phyloP scores from a whole-genome alignment of 2,888 invertebrate genomes.

The Clostera curtula region DNA sequence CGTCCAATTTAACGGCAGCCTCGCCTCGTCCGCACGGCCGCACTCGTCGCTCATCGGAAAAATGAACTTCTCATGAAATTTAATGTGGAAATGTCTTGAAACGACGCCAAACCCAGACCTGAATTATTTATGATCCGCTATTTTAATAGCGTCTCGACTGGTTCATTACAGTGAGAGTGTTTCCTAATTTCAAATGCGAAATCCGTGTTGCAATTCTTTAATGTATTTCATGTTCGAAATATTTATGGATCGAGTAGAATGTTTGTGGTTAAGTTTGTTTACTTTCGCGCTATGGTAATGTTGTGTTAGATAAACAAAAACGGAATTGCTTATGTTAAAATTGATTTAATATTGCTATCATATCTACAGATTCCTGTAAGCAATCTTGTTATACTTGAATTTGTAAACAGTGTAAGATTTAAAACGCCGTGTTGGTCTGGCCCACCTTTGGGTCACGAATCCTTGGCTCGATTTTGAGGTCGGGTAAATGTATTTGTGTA shows the following conservation, averaged over 20 bases:
- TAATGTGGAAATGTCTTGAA: conserved; percentile 73
- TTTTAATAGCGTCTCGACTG: conserved; percentile 67
- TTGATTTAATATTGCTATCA: conserved; percentile 15
- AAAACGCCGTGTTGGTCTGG: too few species aligned
- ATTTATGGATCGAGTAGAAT: conserved; percentile 18
- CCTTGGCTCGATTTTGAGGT: too few species aligned
- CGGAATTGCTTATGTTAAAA: too few species aligned
- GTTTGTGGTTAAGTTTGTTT: conserved; percentile 20
- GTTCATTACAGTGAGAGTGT: conserved; percentile 64
- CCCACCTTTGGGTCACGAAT: too few species aligned
- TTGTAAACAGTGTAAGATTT: too few species aligned
- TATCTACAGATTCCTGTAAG: conserved; percentile 11
- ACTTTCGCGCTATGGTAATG: conserved; percentile 17
- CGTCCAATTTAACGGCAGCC: conserved; percentile 5
- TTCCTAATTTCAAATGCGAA: conserved; percentile 62
- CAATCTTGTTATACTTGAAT: too few species aligned
- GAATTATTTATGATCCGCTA: conserved; percentile 71
- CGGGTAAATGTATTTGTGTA: too few species aligned
- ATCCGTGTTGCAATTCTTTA: conserved; percentile 39
- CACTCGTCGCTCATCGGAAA: conserved; percentile 50
- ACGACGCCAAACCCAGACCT: conserved; percentile 67
- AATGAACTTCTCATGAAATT: conserved; percentile 72
- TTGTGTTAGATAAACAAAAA: conserved; percentile 15
- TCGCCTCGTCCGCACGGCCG: conserved; percentile 30
- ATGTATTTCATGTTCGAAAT: conserved; percentile 28